Evolutionary conservation across 2,113 vertebrate genomes (phyloP).

Genomic region (Oncorhynchus clarkii): DNA sequence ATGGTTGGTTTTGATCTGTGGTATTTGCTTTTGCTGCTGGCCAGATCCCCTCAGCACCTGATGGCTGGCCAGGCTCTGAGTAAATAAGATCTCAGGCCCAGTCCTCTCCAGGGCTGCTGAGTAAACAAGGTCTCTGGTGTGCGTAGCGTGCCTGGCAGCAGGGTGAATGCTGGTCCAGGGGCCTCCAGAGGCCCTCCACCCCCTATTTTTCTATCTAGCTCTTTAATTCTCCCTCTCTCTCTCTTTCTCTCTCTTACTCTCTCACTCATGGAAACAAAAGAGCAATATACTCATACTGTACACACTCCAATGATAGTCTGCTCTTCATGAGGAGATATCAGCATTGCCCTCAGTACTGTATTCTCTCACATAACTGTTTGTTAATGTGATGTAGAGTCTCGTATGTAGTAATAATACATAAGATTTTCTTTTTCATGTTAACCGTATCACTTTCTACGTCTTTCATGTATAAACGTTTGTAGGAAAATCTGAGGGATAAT

Average conservation of each 20-base stretch:
- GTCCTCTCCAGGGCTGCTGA: constrained; percentile 68
- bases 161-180: constrained; percentile 66
- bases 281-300: too few species aligned
- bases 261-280: background rate
- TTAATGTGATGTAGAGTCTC: too few species aligned
- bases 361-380: too few species aligned
- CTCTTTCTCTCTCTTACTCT: background rate
- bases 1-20: constrained; percentile 70
- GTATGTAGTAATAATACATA: too few species aligned
- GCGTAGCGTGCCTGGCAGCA: constrained; percentile 68
- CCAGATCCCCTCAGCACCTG: constrained; percentile 73
- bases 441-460: too few species aligned
- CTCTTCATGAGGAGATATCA: too few species aligned
- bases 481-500: too few species aligned
- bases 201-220: constrained; percentile 57
- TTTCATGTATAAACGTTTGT: too few species aligned
- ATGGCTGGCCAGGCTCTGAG: constrained; percentile 66
- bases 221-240: constrained; percentile 55
- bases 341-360: too few species aligned
- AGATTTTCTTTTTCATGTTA: too few species aligned
- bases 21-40: constrained; percentile 75
- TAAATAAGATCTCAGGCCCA: constrained; percentile 73
- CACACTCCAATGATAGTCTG: too few species aligned
- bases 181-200: constrained; percentile 57
- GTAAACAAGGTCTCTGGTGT: constrained; percentile 79